These are phyloP conservation scores for Brachyopa scutellaris DNA, from an alignment of 2,888 invertebrate genomes.

Conservation along the genomic window DNA sequence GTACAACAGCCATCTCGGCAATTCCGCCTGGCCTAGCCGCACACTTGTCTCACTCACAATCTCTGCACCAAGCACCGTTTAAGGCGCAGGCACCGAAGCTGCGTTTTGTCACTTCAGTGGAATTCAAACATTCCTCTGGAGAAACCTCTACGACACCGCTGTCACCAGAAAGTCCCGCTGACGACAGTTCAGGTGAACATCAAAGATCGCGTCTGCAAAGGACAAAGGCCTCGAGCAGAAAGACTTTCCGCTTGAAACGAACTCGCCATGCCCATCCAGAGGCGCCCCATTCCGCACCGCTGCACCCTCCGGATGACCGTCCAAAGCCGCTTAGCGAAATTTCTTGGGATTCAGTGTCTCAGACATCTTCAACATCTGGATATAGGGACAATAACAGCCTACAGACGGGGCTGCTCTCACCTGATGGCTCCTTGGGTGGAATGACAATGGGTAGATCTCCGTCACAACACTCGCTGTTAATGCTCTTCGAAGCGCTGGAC, in stretches of 20 bases:
- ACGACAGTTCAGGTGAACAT: constrained; percentile 86
- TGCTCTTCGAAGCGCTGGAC: constrained; percentile 91
- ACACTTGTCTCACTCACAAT: constrained; percentile 82
- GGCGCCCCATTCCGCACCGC: constrained; percentile 82
- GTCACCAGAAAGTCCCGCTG: constrained; percentile 88
- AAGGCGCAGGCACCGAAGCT: constrained; percentile 85
- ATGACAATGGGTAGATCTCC: constrained; percentile 87
- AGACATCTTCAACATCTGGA: constrained; percentile 93
- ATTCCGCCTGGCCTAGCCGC: constrained; percentile 80
- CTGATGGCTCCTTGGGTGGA: constrained; percentile 84
- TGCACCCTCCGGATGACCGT: constrained; percentile 75
- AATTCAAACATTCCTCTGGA: constrained; percentile 90
- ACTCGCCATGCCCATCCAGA: constrained; percentile 88
- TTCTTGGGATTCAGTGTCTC: constrained; percentile 91
- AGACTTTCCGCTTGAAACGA: constrained; percentile 94
- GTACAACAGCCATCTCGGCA: constrained; percentile 75
- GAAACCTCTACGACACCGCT: constrained; percentile 89
- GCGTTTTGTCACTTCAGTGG: constrained; percentile 91
- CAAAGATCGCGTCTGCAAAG: constrained; percentile 89
- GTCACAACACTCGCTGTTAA: constrained; percentile 89
- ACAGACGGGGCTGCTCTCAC: constrained; percentile 81
- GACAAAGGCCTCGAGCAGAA: constrained; percentile 96
- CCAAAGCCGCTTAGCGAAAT: constrained; percentile 84
- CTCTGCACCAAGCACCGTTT: constrained; percentile 80
- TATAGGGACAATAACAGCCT: constrained; percentile 88